Evolutionary conservation across 2,113 vertebrate genomes (phyloP).

Genomic region (Herpetotheres cachinnans): DNA sequence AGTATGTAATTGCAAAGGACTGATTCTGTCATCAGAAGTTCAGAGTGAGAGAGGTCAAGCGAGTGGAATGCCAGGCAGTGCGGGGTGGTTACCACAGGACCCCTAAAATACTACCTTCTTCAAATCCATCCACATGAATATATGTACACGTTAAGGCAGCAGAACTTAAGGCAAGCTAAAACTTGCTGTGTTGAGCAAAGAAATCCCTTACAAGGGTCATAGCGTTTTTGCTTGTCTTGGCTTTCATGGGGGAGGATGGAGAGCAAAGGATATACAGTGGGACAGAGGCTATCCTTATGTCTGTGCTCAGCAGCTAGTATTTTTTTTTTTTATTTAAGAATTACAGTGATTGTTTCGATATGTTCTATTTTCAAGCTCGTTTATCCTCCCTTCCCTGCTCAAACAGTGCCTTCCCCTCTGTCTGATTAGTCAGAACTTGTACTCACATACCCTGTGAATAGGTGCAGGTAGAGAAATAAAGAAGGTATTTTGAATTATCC

Average conservation of each 20-base stretch:
- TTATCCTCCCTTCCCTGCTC: not conserved
- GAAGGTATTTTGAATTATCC: not conserved
- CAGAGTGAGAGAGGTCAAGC: not conserved
- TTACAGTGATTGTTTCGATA: not conserved
- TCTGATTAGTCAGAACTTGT: not conserved
- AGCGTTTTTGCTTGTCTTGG: not conserved
- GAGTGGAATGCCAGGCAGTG: not conserved
- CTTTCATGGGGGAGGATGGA: not conserved
- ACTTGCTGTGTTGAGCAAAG: not conserved
- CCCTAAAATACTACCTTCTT: not conserved
- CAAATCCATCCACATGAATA: not conserved
- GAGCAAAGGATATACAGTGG: not conserved
- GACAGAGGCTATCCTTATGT: not conserved
- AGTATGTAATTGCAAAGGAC: not conserved
- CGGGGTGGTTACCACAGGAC: not conserved
- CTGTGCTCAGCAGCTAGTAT: not conserved
- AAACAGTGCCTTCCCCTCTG: not conserved
- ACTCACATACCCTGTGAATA: not conserved
- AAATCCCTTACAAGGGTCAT: not conserved
- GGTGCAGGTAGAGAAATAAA: conserved; percentile 5
- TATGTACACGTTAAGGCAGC: not conserved
- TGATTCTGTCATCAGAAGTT: not conserved
- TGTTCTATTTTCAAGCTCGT: not conserved
- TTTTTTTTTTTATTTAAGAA: not conserved
- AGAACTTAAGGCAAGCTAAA: not conserved